Evolutionary conservation across 2,113 vertebrate genomes (phyloP).

Genomic region (Hippocampus guttulatus): DNA sequence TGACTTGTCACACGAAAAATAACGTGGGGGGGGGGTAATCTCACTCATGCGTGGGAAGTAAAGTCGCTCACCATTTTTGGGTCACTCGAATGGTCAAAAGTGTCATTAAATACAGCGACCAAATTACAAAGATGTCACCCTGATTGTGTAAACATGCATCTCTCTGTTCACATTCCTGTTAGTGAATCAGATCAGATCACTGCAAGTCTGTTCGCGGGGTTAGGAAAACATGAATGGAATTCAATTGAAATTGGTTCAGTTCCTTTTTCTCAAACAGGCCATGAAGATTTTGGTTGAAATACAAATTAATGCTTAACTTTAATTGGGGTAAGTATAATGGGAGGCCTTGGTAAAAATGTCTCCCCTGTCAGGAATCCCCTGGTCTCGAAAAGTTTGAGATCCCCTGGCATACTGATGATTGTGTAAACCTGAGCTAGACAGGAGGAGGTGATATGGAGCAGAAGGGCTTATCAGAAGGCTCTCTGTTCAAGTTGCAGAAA

Average conservation of each 20-base stretch:
- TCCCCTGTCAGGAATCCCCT: too few relatives aligned
- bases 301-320: background rate
- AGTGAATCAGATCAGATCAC: background rate
- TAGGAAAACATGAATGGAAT: background rate
- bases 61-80: too few relatives aligned
- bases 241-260: background rate
- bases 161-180: background rate
- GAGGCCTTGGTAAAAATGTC: too few relatives aligned
- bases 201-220: background rate
- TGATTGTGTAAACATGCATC: background rate
- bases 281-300: background rate
- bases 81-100: background rate
- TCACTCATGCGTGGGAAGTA: too few relatives aligned
- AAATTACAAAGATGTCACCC: background rate
- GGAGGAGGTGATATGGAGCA: slow-evolving; percentile 10
- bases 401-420: background rate
- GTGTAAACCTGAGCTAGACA: background rate
- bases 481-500: slow-evolving; percentile 59
- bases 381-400: background rate
- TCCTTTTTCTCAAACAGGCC: background rate
- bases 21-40: too few relatives aligned
- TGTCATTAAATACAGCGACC: background rate
- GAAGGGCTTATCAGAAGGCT: slow-evolving; percentile 64
- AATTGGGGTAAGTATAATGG: background rate
- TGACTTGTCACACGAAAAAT: background rate